Conservation (phyloP, 2,113 vertebrate species). For the Phyllostomus hastatus region DNA sequence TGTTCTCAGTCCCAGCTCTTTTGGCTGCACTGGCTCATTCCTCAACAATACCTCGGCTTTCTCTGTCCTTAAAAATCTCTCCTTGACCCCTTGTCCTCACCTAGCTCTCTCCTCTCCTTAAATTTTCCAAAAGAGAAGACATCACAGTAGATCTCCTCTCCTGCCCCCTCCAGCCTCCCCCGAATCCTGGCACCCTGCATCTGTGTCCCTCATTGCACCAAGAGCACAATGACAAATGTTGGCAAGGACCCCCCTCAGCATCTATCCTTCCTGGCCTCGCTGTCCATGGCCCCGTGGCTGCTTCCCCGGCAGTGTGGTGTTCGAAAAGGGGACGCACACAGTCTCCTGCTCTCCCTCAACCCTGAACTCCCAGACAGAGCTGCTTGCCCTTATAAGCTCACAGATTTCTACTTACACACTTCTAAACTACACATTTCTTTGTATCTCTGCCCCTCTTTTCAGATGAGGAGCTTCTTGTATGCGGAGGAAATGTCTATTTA, state of each 20-base stretch:
- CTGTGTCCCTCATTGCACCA: no score
- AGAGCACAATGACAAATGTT: neutral
- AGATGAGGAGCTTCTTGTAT: neutral
- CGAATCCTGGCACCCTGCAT: neutral
- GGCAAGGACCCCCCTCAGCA: neutral
- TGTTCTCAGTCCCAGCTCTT: neutral
- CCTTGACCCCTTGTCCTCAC: neutral
- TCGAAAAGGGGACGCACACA: neutral
- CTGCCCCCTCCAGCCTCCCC: no score
- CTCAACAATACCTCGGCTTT: neutral
- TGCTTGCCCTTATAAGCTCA: neutral
- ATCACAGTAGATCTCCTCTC: neutral
- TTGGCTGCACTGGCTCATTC: neutral
- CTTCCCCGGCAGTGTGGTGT: rapidly evolving
- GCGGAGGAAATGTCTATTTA: neutral
- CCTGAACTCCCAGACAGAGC: neutral
- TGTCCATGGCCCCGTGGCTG: neutral
- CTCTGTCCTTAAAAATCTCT: neutral
- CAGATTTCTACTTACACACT: neutral
- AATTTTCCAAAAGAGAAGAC: neutral
- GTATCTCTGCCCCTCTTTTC: neutral
- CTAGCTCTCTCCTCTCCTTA: neutral
- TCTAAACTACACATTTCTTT: neutral
- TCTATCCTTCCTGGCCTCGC: neutral
- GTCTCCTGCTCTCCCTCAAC: neutral